Evolutionary conservation across 2,797 vertebrate genomes (phyloP), one percentile per base, ranked within the genome.

Genomic region (Poecilia velifera): DNA sequence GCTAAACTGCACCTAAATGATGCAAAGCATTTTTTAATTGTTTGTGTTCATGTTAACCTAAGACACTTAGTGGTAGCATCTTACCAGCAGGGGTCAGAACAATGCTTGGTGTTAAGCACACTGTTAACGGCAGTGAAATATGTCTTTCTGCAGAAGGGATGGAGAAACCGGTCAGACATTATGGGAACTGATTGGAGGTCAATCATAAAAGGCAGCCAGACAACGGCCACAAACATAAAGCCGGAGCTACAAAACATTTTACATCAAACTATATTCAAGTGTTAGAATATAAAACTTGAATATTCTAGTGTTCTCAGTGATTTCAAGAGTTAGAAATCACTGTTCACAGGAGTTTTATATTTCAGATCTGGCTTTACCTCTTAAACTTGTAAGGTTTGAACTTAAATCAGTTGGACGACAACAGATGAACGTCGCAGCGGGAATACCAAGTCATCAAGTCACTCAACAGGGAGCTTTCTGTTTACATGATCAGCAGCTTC

Each of bases 1-100:
- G 47, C 22, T 22, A 41, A 75, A 46, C 49, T 31, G 47, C 4
- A 64, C 43, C 57, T 73, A 22, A 16, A 14, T 28, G 34, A 64
- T 7, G 4, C 8, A 9, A 8, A 43, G 39, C 41, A 36, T 28
- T 6, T 18, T 49, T 73, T 53, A n/a, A 66, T 51, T 18, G 46
- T 36, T 39, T 64, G 20, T 28, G 1, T 62, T 34, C 8, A 10
- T 62, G 55, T 22, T 76, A 18, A 7, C n/a, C 2, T 31, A 18
- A 45, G 45, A 39, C 1, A 68, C 1, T 0, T n/a, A 74, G 3
- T 46, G 77, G 46, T 28, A 45, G 22, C 5, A 72, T 72, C 3
- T 75, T 31, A 84, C 86, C 92, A 93, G 86, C 76, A 93, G 91
- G 75, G 86, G 91, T 86, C 91, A 87, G 79, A 77, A 49, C 9